Evolutionary conservation across 2,113 vertebrate genomes (phyloP).

Genomic region (Parus major): DNA sequence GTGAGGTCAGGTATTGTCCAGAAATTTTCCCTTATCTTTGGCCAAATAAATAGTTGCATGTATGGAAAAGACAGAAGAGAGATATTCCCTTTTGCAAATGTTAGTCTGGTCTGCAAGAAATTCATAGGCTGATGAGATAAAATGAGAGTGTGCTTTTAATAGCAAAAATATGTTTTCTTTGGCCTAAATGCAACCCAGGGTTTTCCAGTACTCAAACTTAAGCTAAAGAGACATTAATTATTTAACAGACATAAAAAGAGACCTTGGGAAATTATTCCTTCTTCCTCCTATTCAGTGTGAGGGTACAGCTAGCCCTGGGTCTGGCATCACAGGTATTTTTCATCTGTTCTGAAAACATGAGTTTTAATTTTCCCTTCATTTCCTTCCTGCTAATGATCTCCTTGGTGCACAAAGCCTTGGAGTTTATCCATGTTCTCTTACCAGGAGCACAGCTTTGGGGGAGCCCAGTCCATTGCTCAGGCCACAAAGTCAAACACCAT

Average conservation of each 20-base stretch:
- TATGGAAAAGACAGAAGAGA: not conserved
- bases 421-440: not conserved
- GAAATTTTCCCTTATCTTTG: not conserved
- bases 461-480: not conserved
- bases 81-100: not conserved
- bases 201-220: slow-evolving; percentile 16
- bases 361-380: not conserved
- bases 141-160: not conserved
- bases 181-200: not conserved
- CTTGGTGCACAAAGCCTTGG: not conserved
- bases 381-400: not conserved
- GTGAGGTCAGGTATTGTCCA: not conserved
- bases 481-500: accelerated
- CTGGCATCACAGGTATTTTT: not conserved
- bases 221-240: not conserved
- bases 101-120: not conserved
- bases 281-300: not conserved
- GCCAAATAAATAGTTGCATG: not conserved
- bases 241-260: not conserved
- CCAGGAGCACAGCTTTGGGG: not conserved
- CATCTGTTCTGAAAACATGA: not conserved
- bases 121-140: not conserved
- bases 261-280: not conserved
- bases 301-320: not conserved
- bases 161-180: slow-evolving; percentile 33